phyloP scores from a whole-genome alignment of 2,888 invertebrate genomes.

The Spodoptera picta region DNA sequence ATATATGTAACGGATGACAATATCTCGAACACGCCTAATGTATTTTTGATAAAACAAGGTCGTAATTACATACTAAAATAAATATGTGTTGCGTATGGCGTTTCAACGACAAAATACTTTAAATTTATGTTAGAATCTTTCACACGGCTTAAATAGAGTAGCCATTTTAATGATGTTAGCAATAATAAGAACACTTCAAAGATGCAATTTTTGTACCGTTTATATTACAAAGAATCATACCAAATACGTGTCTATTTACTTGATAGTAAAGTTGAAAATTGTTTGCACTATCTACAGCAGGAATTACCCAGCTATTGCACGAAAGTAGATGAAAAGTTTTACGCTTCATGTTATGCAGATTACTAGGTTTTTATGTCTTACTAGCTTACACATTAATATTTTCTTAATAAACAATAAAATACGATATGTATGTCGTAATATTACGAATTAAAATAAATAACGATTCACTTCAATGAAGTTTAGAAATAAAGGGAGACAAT shows the following conservation, averaged over 20 bases:
- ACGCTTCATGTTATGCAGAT: conserved; percentile 37
- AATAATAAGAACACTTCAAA: conserved; percentile 20
- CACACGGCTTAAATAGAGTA: conserved; percentile 45
- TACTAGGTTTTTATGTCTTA: conserved; percentile 46
- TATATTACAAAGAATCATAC: conserved; percentile 7
- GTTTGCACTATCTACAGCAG: conserved; percentile 1
- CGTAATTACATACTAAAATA: too few species aligned
- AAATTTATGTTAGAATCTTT: conserved; percentile 25
- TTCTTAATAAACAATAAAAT: conserved; percentile 34
- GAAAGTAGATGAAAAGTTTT: conserved; percentile 37
- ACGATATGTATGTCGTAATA: neutral
- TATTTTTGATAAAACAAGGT: too few species aligned
- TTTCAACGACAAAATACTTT: conserved; percentile 1
- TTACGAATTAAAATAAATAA: conserved; percentile 21
- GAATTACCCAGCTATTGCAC: conserved; percentile 16
- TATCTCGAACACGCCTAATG: too few species aligned
- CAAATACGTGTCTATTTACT: conserved; percentile 11
- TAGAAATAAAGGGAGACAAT: neutral
- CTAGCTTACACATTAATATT: conserved; percentile 22
- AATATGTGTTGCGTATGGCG: too few species aligned
- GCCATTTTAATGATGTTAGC: conserved; percentile 25
- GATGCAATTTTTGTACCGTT: conserved; percentile 16
- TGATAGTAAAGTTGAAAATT: conserved; percentile 18
- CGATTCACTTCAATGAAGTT: neutral
- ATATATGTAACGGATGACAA: too few species aligned